Conservation (phyloP, 1,140 invertebrate species). For the Drosophila persimilis region DNA sequence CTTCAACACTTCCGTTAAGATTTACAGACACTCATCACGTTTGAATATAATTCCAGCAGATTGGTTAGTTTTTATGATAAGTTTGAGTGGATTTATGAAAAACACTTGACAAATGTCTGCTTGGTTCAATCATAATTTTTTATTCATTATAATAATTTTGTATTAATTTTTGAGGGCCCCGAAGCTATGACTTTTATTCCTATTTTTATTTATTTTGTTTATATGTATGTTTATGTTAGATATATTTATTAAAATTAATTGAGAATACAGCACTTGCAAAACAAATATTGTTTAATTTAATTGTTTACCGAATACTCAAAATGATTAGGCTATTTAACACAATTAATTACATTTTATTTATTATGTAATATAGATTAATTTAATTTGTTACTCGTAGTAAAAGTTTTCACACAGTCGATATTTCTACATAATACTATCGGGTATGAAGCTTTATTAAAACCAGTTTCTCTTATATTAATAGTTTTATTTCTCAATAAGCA, state of each 20-base stretch:
- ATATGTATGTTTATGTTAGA: constrained; percentile 52
- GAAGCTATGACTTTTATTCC: constrained; percentile 18
- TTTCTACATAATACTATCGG: constrained; percentile 58
- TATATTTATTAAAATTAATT: constrained; percentile 53
- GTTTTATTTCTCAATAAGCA: constrained; percentile 39
- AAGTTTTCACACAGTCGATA: constrained; percentile 61
- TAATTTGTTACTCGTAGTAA: constrained; percentile 63
- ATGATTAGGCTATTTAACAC: constrained; percentile 58
- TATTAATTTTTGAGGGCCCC: too few species aligned
- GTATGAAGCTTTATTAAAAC: constrained; percentile 54
- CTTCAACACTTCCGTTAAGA: too few species aligned
- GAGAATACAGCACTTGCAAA: constrained; percentile 55
- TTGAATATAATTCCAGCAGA: too few species aligned
- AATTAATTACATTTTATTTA: constrained; percentile 32
- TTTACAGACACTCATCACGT: too few species aligned
- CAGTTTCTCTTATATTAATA: constrained; percentile 49
- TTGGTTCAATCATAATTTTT: too few species aligned
- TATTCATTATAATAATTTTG: too few species aligned
- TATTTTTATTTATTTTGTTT: constrained; percentile 41
- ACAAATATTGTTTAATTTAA: constrained; percentile 37
- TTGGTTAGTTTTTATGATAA: too few species aligned
- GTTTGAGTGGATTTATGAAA: too few species aligned
- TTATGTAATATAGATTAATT: constrained; percentile 57
- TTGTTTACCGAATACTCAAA: constrained; percentile 43
- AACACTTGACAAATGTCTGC: too few species aligned